Evolutionary conservation across 92 coral and sea anemone species (phyloP).

Genomic region (Parazoanthus swiftii): DNA sequence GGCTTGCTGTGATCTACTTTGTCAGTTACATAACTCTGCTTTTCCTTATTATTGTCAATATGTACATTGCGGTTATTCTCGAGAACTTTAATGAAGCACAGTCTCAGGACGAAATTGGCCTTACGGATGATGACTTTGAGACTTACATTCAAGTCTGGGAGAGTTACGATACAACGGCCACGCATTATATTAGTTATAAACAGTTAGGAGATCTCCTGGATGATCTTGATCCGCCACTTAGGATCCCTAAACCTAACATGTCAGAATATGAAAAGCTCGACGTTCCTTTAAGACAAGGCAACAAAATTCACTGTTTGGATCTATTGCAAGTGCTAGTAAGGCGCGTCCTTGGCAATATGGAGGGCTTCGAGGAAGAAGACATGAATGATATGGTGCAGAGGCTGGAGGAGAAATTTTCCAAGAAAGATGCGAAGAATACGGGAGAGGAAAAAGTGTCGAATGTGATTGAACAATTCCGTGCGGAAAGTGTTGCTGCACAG

Average conservation of each 20-base stretch:
- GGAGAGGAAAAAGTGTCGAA: conserved; percentile 59
- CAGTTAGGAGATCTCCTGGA: conserved; percentile 91
- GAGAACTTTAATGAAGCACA: conserved; percentile 99
- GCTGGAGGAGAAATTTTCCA: conserved; percentile 72
- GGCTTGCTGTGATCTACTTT: conserved; percentile 90
- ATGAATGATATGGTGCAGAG: conserved; percentile 73
- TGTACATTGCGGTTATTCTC: conserved; percentile 99
- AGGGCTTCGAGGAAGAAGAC: conserved; percentile 84
- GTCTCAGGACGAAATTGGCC: conserved; percentile 94
- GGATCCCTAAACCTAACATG: conserved; percentile 90
- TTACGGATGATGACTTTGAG: conserved; percentile 95
- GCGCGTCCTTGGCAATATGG: conserved; percentile 84
- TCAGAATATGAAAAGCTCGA: conserved; percentile 69
- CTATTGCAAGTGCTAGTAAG: conserved; percentile 85
- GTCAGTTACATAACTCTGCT: conserved; percentile 90
- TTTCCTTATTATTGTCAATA: conserved; percentile 89
- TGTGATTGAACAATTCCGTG: conserved; percentile 58
- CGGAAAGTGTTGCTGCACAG: conserved; percentile 68
- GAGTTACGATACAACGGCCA: conserved; percentile 80
- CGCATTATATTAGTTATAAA: conserved; percentile 76
- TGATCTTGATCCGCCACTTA: conserved; percentile 90
- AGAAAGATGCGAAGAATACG: conserved; percentile 56
- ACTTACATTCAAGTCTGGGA: conserved; percentile 93
- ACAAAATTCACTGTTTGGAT: conserved; percentile 82
- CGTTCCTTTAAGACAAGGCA: conserved; percentile 81